Conservation (phyloP, 2,797 vertebrate genomes). For the Pseudochirops corinnae region DNA sequence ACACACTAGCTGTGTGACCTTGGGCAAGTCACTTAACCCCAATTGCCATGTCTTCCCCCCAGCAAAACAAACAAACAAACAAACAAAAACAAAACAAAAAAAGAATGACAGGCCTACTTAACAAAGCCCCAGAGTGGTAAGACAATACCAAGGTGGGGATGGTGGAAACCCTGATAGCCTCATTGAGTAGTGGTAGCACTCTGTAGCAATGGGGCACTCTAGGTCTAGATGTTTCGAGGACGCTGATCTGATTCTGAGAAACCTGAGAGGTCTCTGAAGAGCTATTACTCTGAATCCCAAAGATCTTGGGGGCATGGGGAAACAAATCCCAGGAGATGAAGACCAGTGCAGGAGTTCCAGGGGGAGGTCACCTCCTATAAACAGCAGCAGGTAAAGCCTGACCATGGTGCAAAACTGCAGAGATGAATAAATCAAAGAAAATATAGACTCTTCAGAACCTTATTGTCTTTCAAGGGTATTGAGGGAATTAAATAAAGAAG, state of each 20-base stretch:
- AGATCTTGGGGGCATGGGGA: background rate
- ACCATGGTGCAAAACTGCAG: background rate
- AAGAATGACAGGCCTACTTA: background rate
- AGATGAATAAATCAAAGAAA: background rate
- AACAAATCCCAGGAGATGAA: background rate
- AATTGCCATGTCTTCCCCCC: too few species aligned
- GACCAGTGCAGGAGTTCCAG: background rate
- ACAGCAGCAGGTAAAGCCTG: background rate
- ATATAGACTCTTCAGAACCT: background rate
- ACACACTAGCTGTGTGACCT: too few species aligned
- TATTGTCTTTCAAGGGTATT: too few species aligned
- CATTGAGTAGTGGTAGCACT: background rate
- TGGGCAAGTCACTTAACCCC: too few species aligned
- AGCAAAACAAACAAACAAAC: too few species aligned
- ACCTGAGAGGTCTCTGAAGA: background rate
- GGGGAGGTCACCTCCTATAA: background rate
- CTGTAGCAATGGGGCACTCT: background rate
- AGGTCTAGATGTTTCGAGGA: background rate
- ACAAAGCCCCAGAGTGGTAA: background rate
- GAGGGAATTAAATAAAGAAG: too few species aligned
- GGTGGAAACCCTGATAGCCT: background rate
- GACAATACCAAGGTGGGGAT: background rate
- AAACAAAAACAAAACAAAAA: too few species aligned
- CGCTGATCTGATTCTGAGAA: background rate
- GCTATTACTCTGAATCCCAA: background rate